Percentiles rank a stretch among this genome's conserved stretches.
Evolutionary conservation across 2,113 vertebrate species (phyloP).

Genomic region (Chloroceryle aenea): DNA sequence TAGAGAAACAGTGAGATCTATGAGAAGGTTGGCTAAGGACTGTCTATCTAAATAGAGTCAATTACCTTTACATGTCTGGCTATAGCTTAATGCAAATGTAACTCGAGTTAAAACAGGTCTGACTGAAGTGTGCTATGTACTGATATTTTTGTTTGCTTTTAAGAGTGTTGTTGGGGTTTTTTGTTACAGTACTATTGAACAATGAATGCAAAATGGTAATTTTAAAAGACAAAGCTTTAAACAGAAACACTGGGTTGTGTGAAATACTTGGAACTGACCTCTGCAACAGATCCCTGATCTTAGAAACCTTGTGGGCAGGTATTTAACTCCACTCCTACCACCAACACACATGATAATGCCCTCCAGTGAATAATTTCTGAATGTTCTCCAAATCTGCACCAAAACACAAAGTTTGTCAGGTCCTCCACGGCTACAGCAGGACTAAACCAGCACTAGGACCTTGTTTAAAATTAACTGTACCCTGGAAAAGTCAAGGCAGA

Average conservation of each 20-base stretch:
- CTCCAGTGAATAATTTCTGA: not conserved
- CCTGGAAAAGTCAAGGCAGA: not conserved
- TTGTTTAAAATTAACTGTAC: not conserved
- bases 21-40: not conserved
- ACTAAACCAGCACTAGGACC: not conserved
- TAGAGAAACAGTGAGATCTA: not conserved
- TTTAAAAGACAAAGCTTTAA: not conserved
- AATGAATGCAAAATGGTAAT: not conserved
- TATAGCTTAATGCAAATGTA: constrained; percentile 6
- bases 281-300: not conserved
- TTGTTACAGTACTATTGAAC: not conserved
- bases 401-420: not conserved
- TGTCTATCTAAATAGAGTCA: not conserved
- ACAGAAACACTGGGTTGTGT: not conserved
- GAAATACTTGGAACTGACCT: not conserved
- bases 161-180: not conserved
- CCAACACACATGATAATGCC: rapidly evolving
- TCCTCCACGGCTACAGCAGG: not conserved
- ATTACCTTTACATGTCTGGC: constrained; percentile 22
- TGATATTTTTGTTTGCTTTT: not conserved
- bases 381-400: not conserved
- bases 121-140: not conserved
- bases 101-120: not conserved
- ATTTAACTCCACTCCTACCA: not conserved
- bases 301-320: not conserved